These are phyloP conservation scores for Grantiella picta DNA, from an alignment of 2,113 vertebrate species.

Conservation along the genomic window DNA sequence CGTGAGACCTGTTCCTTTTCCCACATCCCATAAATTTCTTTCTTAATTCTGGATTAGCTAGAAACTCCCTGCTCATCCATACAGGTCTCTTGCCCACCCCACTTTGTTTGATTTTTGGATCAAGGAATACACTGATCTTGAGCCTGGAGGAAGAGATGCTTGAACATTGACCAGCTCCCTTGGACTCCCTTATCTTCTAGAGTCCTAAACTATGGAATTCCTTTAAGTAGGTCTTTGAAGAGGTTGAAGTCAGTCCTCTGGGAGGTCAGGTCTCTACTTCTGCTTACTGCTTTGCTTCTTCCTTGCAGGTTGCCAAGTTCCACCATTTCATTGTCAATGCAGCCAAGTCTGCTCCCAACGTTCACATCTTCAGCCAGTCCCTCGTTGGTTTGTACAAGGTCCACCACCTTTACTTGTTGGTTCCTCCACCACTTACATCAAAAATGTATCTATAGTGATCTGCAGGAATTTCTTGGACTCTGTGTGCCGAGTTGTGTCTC, in stretches of 20 bases:
- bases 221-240: not conserved
- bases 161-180: not conserved
- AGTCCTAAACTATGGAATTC: not conserved
- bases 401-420: not conserved
- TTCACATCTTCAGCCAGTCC: not conserved
- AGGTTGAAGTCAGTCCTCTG: not conserved
- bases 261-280: not conserved
- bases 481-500: not conserved
- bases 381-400: not conserved
- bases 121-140: not conserved
- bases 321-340: not conserved
- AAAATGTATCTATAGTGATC: not conserved
- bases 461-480: not conserved
- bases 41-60: not conserved
- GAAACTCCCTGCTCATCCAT: not conserved
- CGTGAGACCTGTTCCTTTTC: not conserved
- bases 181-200: not conserved
- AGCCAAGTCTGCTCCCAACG: not conserved
- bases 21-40: no score
- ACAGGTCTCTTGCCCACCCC: no score
- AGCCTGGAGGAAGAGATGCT: not conserved
- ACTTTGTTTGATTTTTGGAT: no score
- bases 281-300: not conserved
- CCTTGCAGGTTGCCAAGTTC: no score
- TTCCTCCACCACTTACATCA: not conserved